Percentiles rank a stretch among this genome's conserved stretches.
Evolutionary conservation across 2,113 vertebrate species (phyloP).

Genomic region (Apus apus): DNA sequence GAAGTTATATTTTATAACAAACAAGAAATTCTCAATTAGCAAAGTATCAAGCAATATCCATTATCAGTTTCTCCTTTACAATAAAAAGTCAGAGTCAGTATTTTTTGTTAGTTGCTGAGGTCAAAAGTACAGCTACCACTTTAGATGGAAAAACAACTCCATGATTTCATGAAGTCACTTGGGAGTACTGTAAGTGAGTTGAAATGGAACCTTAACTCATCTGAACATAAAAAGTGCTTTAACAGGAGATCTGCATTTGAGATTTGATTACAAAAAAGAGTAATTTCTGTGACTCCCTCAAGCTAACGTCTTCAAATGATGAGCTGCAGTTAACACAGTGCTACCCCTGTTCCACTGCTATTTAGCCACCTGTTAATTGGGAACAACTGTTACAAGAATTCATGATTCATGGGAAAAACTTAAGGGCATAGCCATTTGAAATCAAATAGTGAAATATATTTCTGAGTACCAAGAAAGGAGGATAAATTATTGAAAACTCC

Average conservation of each 20-base stretch:
- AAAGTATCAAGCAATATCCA: not conserved
- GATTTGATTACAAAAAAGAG: not conserved
- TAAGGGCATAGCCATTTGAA: not conserved
- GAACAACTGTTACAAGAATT: constrained; percentile 13
- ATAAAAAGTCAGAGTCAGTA: not conserved
- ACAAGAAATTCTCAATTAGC: not conserved
- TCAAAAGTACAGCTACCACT: constrained; percentile 33
- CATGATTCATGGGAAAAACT: not conserved
- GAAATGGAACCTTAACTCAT: constrained; percentile 21
- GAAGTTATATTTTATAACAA: not conserved
- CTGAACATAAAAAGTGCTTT: constrained; percentile 14
- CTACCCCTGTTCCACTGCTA: not conserved
- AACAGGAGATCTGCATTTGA: constrained; percentile 11
- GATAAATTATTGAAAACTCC: constrained; percentile 49
- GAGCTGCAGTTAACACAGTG: not conserved
- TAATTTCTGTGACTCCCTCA: not conserved
- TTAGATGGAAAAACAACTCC: not conserved
- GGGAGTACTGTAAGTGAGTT: constrained; percentile 5
- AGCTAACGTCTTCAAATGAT: not conserved
- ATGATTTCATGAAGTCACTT: not conserved
- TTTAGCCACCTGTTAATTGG: constrained; percentile 7
- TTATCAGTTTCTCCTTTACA: not conserved
- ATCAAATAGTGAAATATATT: constrained; percentile 21
- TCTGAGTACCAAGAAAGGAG: constrained; percentile 35
- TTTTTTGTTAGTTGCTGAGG: not conserved